phyloP scores from a whole-genome alignment of 1,140 invertebrate species.

The Drosophila eugracilis region DNA sequence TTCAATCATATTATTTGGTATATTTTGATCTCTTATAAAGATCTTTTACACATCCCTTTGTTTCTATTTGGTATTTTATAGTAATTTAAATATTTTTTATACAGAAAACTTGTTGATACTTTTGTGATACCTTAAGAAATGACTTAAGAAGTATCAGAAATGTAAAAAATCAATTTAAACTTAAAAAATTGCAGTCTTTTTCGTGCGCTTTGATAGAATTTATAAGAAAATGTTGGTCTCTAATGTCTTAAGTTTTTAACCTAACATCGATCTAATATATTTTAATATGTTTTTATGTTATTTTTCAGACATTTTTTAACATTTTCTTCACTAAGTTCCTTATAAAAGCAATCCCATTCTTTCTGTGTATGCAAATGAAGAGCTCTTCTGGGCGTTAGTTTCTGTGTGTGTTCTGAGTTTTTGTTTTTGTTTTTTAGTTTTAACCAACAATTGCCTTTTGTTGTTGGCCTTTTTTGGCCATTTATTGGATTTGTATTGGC shows the following conservation, averaged over 20 bases:
- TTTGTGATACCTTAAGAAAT: no score
- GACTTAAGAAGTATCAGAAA: no score
- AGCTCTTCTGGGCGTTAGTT: constrained; percentile 2
- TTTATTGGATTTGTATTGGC: constrained; percentile 54
- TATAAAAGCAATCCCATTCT: neutral
- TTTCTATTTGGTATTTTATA: neutral
- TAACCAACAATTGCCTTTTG: neutral
- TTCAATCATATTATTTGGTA: no score
- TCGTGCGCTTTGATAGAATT: neutral
- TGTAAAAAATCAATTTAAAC: no score
- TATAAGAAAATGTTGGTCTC: no score
- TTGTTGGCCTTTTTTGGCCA: constrained; percentile 19
- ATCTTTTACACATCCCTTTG: neutral
- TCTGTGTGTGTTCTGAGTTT: neutral
- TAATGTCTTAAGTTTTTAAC: no score
- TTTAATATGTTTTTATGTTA: no score
- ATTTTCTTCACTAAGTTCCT: neutral
- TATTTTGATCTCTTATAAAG: no score
- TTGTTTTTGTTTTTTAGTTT: no score
- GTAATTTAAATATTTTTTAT: no score
- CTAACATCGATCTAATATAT: no score
- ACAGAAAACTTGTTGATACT: neutral
- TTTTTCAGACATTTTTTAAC: neutral
- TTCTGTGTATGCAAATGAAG: constrained; percentile 9
- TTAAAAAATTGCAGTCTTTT: no score